These are phyloP conservation scores for Drosophila athabasca DNA, from an alignment of 1,140 invertebrate species.

Conservation along the genomic window DNA sequence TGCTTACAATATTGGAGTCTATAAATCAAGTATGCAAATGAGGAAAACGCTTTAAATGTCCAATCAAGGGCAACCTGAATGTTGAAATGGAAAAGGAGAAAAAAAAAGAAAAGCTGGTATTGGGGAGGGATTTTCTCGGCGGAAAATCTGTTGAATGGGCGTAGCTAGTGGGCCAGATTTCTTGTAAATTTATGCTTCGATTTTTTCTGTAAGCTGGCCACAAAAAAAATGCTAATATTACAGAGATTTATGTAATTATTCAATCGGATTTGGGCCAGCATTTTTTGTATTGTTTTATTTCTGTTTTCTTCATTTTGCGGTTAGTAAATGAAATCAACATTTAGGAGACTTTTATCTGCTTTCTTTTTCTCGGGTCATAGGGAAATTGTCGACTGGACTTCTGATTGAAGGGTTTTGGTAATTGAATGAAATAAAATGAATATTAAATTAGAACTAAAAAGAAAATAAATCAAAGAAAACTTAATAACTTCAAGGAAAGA, in stretches of 20 bases:
- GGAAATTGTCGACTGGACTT: conserved; percentile 24
- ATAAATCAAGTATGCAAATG: conserved; percentile 82
- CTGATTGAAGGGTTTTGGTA: conserved; percentile 8
- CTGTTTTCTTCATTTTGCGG: conserved; percentile 26
- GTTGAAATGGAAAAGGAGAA: conserved; percentile 20
- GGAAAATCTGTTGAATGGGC: conserved; percentile 48
- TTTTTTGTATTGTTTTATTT: conserved; percentile 38
- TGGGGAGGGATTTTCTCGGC: background rate
- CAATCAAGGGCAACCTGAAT: conserved; percentile 67
- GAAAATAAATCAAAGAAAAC: conserved; percentile 15
- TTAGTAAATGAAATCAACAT: conserved; percentile 65
- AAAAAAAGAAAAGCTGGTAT: background rate
- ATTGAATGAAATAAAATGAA: conserved; percentile 25
- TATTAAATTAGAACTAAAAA: too few relatives aligned
- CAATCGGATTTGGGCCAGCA: conserved; percentile 64
- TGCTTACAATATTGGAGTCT: conserved; percentile 68
- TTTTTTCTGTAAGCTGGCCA: conserved; percentile 45
- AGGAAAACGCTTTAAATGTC: conserved; percentile 80
- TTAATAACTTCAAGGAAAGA: background rate
- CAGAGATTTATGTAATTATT: conserved; percentile 79
- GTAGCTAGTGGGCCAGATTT: conserved; percentile 55
- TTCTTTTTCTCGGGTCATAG: conserved; percentile 12
- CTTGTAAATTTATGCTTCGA: conserved; percentile 80
- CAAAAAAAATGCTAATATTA: conserved; percentile 70
- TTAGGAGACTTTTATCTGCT: conserved; percentile 39